These are phyloP conservation scores for Prionailurus viverrinus DNA, from an alignment of 2,113 vertebrate species.

Conservation along the genomic window DNA sequence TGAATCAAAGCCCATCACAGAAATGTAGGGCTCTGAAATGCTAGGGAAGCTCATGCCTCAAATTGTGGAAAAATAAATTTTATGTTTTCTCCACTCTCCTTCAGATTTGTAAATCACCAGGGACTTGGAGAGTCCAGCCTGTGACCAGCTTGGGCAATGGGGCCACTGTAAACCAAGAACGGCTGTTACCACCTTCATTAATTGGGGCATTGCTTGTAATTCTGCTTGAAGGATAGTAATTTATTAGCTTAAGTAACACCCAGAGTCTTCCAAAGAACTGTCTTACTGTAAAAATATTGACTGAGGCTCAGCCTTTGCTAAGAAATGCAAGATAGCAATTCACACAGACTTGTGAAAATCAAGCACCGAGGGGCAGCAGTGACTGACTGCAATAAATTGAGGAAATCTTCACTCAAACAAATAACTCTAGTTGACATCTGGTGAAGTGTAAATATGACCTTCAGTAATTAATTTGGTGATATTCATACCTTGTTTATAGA, in stretches of 20 bases:
- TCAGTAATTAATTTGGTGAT: conserved; percentile 75
- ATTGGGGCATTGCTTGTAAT: conserved; percentile 46
- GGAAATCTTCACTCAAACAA: conserved; percentile 65
- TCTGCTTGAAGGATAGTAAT: conserved; percentile 47
- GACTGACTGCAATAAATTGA: conserved; percentile 31
- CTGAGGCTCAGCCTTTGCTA: conserved; percentile 52
- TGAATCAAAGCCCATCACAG: conserved; percentile 94
- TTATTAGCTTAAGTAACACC: conserved; percentile 65
- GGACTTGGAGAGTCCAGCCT: neutral
- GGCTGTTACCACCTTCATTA: conserved; percentile 49
- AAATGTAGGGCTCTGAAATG: conserved; percentile 88
- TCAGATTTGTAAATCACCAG: conserved; percentile 85
- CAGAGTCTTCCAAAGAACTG: conserved; percentile 42
- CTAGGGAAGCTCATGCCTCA: conserved; percentile 85
- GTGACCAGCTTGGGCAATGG: conserved; percentile 11
- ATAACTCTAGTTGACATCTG: conserved; percentile 32
- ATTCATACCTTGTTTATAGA: conserved; percentile 71
- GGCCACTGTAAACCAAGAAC: conserved; percentile 60
- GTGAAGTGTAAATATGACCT: conserved; percentile 72
- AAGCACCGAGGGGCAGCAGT: neutral
- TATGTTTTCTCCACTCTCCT: conserved; percentile 87
- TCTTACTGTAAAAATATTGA: conserved; percentile 67
- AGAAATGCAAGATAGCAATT: conserved; percentile 65
- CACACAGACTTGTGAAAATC: conserved; percentile 31
- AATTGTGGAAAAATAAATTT: conserved; percentile 90